A percentile compares a stretch with the other conserved stretches of the same genome.
These are phyloP conservation scores for Atherix ibis DNA, from an alignment of 2,888 invertebrate genomes.

Conservation along the genomic window DNA sequence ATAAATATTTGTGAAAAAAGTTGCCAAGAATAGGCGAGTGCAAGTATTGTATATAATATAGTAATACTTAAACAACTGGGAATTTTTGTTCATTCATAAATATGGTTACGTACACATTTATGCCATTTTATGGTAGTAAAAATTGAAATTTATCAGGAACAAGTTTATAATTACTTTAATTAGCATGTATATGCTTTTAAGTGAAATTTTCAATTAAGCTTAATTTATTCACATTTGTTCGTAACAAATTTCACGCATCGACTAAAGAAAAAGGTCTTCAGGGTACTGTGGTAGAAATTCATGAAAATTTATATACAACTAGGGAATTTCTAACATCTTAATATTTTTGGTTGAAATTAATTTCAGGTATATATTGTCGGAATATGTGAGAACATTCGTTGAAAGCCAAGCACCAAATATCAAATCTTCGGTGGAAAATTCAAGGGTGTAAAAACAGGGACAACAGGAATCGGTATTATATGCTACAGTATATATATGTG, in stretches of 20 bases:
- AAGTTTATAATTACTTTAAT: background rate
- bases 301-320: background rate
- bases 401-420: too few relatives aligned
- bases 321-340: background rate
- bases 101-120: too few relatives aligned
- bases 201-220: background rate
- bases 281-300: background rate
- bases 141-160: background rate
- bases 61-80: too few relatives aligned
- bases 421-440: too few relatives aligned
- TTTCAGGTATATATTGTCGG: background rate
- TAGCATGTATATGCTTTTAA: background rate
- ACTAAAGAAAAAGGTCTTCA: background rate
- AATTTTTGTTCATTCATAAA: too few relatives aligned
- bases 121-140: background rate
- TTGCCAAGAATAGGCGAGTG: too few relatives aligned
- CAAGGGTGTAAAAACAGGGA: too few relatives aligned
- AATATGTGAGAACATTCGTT: background rate
- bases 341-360: background rate
- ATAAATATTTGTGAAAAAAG: too few relatives aligned
- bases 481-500: too few relatives aligned
- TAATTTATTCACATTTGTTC: background rate
- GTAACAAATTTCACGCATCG: background rate
- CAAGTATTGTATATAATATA: too few relatives aligned
- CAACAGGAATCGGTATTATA: too few relatives aligned